These are phyloP conservation scores for Arizona elegans DNA, from an alignment of 2,113 vertebrate genomes.

Conservation along the genomic window DNA sequence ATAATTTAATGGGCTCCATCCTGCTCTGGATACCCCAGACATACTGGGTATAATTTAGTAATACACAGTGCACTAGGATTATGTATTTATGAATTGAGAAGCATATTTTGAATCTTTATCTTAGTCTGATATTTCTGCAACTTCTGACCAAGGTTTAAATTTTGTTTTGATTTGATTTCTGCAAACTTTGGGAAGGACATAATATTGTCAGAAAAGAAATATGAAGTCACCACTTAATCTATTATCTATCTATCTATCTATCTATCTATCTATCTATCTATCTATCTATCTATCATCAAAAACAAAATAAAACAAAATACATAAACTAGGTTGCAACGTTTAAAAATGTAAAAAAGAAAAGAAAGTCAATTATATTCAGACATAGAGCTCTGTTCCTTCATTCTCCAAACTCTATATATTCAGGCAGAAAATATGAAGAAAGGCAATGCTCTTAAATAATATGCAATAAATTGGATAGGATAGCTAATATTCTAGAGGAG, in stretches of 20 bases:
- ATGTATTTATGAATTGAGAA: background rate
- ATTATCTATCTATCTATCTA: too few relatives aligned
- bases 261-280: too few relatives aligned
- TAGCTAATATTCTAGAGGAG: background rate
- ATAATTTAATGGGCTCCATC: too few relatives aligned
- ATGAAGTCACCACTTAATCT: background rate
- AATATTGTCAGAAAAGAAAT: background rate
- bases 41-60: background rate
- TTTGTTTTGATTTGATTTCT: background rate
- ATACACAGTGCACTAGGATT: background rate
- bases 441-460: background rate
- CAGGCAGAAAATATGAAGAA: background rate
- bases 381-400: background rate
- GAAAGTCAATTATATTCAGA: background rate
- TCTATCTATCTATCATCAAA: background rate
- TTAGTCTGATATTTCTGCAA: background rate
- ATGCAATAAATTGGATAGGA: background rate
- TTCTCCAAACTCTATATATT: background rate
- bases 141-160: background rate
- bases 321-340: background rate
- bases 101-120: background rate
- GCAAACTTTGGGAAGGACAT: background rate
- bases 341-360: background rate
- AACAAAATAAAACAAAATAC: background rate
- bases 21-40: too few relatives aligned